Base-by-base conservation (phyloP, 2,888 invertebrate species). In the Petrophora chlorosata region DNA sequence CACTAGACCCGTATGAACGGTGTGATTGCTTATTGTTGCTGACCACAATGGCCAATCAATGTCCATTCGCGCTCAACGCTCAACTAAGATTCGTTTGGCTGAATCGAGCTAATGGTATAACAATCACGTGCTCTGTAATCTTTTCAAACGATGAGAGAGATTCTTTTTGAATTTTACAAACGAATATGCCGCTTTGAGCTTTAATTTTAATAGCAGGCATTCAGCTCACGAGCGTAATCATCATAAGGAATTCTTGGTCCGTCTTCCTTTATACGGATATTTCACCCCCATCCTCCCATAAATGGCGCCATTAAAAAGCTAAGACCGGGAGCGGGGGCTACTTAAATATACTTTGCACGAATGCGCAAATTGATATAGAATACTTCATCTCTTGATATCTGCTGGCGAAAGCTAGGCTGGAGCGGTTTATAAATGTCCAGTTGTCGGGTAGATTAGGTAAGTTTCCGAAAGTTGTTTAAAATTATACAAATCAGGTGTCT, bases 301-400 rank as follows among this genome's bases (percentile, higher is more conserved):
- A 86, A 85, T 79, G 79, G 77, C 61, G 61, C 77, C 79, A 83
- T 87, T 85, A 85, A 84, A 83, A 83, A 77, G 79, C 83, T 77
- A 78, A 82, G 76, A 78, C 76, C 70, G 70, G 72, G 70, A 75
- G 70, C 66, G 67, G 75, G n/a, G 66, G 71, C 79, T 80, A 72
- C 82, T 86, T 85, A 80, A 83, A 79, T 85, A 87, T 84, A 83
- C 85, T 81, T 79, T 68, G 84, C 86, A 85, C 85, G 86, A 75
- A 74, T 81, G 81, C 79, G 77, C 80, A 86, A 86, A 86, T 86
- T 85, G 87, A 85, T 84, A 85, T 85, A 85, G 83, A 85, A 84
- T 84, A 79, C 80, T 82, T 80, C 77, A 78, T 78, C 77, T 77
- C 78, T 76, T 76, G 76, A 77, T 81, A 77, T 79, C 74, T 65